Conservation (phyloP, 1,140 invertebrate species). For the Teleopsis dalmanni region DNA sequence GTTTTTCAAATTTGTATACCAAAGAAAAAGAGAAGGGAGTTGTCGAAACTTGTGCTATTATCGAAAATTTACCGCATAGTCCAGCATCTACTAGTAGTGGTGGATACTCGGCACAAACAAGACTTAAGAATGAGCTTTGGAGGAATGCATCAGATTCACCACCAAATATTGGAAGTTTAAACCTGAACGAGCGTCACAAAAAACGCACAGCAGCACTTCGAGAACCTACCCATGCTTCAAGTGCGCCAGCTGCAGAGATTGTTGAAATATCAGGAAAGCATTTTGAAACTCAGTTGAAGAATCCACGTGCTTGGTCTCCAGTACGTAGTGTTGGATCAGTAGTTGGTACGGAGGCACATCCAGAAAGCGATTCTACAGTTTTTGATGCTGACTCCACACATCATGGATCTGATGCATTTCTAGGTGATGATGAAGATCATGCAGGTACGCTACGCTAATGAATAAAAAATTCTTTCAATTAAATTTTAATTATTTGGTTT, state of each 20-base stretch:
- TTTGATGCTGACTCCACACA: constrained; percentile 61
- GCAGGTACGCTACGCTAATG: constrained; percentile 43
- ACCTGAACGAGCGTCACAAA: constrained; percentile 36
- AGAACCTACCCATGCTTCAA: constrained; percentile 29
- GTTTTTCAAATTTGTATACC: constrained; percentile 37
- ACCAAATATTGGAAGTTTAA: constrained; percentile 36
- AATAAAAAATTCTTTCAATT: neutral
- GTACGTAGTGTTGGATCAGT: constrained; percentile 74
- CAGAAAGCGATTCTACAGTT: constrained; percentile 68
- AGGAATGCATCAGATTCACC: constrained; percentile 30
- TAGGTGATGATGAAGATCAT: constrained; percentile 66
- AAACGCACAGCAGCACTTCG: constrained; percentile 23
- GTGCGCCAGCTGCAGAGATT: constrained; percentile 33
- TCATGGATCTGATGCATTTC: constrained; percentile 54
- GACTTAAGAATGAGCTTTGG: constrained; percentile 34
- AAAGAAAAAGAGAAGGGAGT: constrained; percentile 41
- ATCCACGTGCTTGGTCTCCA: constrained; percentile 74
- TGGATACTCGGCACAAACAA: constrained; percentile 29
- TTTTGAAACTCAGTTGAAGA: constrained; percentile 50
- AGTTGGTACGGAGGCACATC: constrained; percentile 69
- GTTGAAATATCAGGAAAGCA: constrained; percentile 41
- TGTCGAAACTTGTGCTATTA: constrained; percentile 33
- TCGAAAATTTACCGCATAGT: constrained; percentile 55
- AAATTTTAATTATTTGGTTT: neutral
- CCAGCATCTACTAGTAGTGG: constrained; percentile 48